A percentile compares a stretch with the other conserved stretches of the same genome.
phyloP scores from a whole-genome alignment of 2,888 invertebrate genomes.

The Malachius bipustulatus region DNA sequence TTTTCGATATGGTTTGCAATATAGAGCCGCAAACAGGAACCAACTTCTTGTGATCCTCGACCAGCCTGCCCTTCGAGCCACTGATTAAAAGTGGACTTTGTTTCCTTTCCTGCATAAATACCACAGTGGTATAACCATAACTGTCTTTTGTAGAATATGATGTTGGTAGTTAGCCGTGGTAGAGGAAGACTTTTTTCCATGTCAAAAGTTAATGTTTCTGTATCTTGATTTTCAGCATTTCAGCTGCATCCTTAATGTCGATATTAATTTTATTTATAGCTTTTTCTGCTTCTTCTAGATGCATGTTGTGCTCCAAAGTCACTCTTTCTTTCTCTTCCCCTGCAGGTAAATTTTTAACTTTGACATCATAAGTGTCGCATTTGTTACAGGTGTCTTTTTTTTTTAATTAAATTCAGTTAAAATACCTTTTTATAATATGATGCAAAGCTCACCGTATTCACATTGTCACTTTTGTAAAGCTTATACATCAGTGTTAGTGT shows the following conservation, averaged over 20 bases:
- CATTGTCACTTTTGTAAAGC: constrained; percentile 10
- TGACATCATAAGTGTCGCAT: constrained; percentile 8
- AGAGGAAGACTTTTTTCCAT: constrained; percentile 19
- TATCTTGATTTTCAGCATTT: neutral
- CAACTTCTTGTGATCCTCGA: constrained; percentile 21
- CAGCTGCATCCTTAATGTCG: constrained; percentile 2
- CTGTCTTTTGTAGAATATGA: constrained; percentile 22
- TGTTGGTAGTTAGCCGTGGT: constrained; percentile 13
- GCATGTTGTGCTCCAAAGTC: constrained; percentile 6
- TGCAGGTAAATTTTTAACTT: neutral
- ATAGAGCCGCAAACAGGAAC: constrained; percentile 15
- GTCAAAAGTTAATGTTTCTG: constrained; percentile 17
- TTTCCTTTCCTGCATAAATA: constrained; percentile 15
- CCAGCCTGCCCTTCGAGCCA: constrained; percentile 21
- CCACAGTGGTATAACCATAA: constrained; percentile 20
- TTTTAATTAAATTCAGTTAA: constrained; percentile 8
- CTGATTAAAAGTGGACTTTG: constrained; percentile 7
- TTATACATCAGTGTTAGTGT: constrained; percentile 15
- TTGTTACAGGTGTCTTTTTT: constrained; percentile 11
- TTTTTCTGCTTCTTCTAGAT: constrained; percentile 5
- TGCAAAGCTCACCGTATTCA: constrained; percentile 4
- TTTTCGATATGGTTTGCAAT: constrained; percentile 11
- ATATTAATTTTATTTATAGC: constrained; percentile 11
- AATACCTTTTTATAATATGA: constrained; percentile 8
- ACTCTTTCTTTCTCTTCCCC: constrained; percentile 3